Conservation (phyloP, 1,140 invertebrate genomes). For the Megathymus violae region DNA sequence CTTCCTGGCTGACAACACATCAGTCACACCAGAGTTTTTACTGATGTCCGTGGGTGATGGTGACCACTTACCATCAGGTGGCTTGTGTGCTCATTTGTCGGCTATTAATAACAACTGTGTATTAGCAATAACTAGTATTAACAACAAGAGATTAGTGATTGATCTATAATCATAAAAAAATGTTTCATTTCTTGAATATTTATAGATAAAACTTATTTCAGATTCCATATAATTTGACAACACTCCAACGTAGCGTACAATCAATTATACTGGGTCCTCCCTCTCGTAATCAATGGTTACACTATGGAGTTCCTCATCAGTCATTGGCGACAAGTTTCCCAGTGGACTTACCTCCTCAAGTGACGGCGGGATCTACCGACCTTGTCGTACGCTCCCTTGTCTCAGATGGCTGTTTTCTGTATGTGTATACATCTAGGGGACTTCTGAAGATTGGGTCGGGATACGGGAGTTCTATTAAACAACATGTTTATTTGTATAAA, state of each 20-base stretch:
- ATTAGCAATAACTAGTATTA: too few relatives aligned
- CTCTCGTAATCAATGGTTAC: constrained; percentile 93
- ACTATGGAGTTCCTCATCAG: constrained; percentile 92
- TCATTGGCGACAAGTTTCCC: constrained; percentile 90
- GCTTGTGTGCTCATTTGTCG: too few relatives aligned
- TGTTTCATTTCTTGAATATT: constrained; percentile 16
- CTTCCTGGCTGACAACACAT: too few relatives aligned
- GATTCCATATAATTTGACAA: constrained; percentile 94
- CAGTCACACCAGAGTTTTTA: too few relatives aligned
- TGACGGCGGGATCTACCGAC: constrained; percentile 65
- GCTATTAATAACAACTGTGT: too few relatives aligned
- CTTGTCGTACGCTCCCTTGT: constrained; percentile 86
- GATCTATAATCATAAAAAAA: too few relatives aligned
- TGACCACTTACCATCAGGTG: too few relatives aligned
- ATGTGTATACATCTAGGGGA: constrained; percentile 91
- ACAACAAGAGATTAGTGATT: too few relatives aligned
- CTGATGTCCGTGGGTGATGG: too few relatives aligned
- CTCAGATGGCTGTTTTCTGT: constrained; percentile 95
- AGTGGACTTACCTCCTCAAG: constrained; percentile 75
- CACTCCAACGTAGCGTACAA: constrained; percentile 95
- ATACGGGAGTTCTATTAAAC: constrained; percentile 94
- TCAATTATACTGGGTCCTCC: constrained; percentile 93
- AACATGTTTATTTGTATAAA: constrained; percentile 92
- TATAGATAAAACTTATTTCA: constrained; percentile 56
- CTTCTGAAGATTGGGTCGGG: constrained; percentile 96